A percentile compares a stretch with the other conserved stretches of the same genome.
phyloP scores from a whole-genome alignment of 1,140 invertebrate species.

The Calephelis virginiensis region DNA sequence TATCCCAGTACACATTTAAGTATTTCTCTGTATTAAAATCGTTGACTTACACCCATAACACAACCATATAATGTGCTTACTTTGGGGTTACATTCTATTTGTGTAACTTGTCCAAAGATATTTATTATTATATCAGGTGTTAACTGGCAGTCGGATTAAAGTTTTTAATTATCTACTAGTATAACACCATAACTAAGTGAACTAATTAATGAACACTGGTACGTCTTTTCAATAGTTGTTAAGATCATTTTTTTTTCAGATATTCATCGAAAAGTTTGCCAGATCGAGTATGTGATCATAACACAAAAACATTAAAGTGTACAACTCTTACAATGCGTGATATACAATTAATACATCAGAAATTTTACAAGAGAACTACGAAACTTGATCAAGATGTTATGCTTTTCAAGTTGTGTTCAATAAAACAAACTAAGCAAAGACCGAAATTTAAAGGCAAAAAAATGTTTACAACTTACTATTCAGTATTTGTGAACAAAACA shows the following conservation, averaged over 20 bases:
- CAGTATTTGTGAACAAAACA: conserved; percentile 5
- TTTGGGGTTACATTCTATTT: no score
- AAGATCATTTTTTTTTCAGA: not conserved
- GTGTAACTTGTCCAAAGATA: no score
- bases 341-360: conserved; percentile 6
- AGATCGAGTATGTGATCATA: conserved; percentile 13
- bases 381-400: not conserved
- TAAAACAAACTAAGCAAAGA: conserved; percentile 2
- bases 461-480: conserved; percentile 8
- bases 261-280: conserved; percentile 5
- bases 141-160: no score
- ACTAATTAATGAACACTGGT: no score
- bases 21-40: no score
- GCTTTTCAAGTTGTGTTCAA: conserved; percentile 6
- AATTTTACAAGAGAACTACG: conserved; percentile 1
- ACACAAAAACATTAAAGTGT: conserved; percentile 8
- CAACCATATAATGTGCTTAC: no score
- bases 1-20: no score
- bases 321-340: conserved; percentile 3
- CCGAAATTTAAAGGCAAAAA: conserved; percentile 16
- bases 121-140: no score
- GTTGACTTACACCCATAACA: no score
- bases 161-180: no score
- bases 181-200: no score
- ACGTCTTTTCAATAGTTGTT: no score